Evolutionary conservation across 1,140 invertebrate species (phyloP), one percentile per base, ranked within the genome.

Genomic region (Tetramorium simillimum): DNA sequence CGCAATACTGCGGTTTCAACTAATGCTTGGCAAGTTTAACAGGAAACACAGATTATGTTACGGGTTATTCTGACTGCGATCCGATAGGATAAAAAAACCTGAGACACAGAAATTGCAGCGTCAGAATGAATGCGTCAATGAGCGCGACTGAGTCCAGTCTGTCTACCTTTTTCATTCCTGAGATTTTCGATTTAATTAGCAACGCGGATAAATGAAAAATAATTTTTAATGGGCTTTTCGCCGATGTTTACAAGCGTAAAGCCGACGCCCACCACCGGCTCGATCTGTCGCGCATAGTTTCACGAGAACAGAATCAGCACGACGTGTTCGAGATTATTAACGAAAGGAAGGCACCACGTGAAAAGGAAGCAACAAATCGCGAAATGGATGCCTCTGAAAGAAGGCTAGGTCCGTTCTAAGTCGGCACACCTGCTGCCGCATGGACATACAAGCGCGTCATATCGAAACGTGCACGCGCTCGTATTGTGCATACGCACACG

Each of bases 291-390:
- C 21, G 62, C 51, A 69, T 58, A 46, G 49, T n/a, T 37, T 78
- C 28, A 53, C 72, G 60, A 65, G 51, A 90, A 78, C 65, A 89
- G 62, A 86, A 89, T 58, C 85, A 72, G 56, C 60, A 46, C 18
- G 72, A 24, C 37, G 87, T 43, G 33, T 46, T 63, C 33, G 88
- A 85, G 85, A 89, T 89, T 90, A 89, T 90, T 90, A 90, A 89
- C 86, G 89, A 90, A 90, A 90, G 89, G 80, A 87, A 90, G 89
- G 77, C 88, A 80, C 40, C 63, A 62, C 21, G 62, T 86, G 72
- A 85, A 90, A 90, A 89, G 78, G 86, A 85, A 90, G 85, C 69
- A 87, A 80, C 85, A 85, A 87, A 78, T 70, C 14, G 89, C 67
- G 58, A 87, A 87, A 88, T 85, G 37, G 69, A 75, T 78, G 69